A percentile compares a stretch with the other conserved stretches of the same genome.
These are phyloP conservation scores for Leuctra nigra DNA, from an alignment of 2,888 invertebrate genomes.

Conservation along the genomic window DNA sequence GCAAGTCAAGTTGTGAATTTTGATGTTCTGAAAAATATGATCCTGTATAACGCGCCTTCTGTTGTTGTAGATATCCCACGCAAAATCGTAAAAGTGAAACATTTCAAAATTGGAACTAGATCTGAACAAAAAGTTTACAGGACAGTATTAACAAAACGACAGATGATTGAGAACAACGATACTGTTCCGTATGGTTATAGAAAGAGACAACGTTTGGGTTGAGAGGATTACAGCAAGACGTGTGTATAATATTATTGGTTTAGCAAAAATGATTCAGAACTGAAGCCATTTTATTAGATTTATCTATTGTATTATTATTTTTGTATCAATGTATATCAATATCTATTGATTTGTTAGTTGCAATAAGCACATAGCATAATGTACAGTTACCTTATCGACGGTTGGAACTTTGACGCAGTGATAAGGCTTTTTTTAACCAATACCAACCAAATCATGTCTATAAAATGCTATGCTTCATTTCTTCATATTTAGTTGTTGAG, in stretches of 20 bases:
- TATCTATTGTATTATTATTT: not conserved
- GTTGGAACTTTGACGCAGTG: no score
- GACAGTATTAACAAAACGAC: not conserved
- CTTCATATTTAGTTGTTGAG: not conserved
- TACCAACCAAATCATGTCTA: no score
- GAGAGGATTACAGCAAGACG: no score
- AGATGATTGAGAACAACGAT: not conserved
- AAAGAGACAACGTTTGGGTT: no score
- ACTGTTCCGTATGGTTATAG: conserved; percentile 2
- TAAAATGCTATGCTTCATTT: no score
- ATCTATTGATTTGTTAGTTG: not conserved
- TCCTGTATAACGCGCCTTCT: not conserved
- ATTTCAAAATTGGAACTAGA: conserved; percentile 5
- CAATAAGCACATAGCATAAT: no score
- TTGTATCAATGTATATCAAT: not conserved
- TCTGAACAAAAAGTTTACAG: not conserved
- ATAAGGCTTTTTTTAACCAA: no score
- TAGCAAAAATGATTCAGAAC: not conserved
- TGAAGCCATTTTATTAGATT: not conserved
- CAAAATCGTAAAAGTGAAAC: not conserved
- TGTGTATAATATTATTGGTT: no score
- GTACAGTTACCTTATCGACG: no score
- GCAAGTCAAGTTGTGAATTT: not conserved
- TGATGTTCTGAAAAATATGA: not conserved
- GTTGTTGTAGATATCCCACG: not conserved